Percentiles rank a stretch among this genome's conserved stretches.
phyloP scores from a whole-genome alignment of 2,888 invertebrate genomes.

The Camptogramma bilineatum region DNA sequence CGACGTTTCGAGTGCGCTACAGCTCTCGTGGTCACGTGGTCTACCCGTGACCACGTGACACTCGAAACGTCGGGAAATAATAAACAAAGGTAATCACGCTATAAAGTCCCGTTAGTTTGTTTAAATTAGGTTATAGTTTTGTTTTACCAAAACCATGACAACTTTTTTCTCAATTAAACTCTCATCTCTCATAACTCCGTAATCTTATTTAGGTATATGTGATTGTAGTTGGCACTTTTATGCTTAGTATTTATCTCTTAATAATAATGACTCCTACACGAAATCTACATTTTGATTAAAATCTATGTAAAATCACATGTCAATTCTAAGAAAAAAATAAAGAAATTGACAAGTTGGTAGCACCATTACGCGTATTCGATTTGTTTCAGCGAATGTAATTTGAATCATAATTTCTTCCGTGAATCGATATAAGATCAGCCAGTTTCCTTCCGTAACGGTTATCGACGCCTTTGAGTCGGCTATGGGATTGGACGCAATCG shows the following conservation, averaged over 20 bases:
- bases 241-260: too few relatives aligned
- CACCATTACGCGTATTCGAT: neutral
- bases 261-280: too few relatives aligned
- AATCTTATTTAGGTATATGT: too few relatives aligned
- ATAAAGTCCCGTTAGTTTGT: too few relatives aligned
- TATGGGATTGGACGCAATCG: slow-evolving; percentile 41
- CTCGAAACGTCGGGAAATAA: too few relatives aligned
- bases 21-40: too few relatives aligned
- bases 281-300: neutral
- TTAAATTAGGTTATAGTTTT: neutral
- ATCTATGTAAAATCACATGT: neutral
- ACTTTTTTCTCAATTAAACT: too few relatives aligned
- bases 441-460: slow-evolving; percentile 12
- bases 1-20: too few relatives aligned
- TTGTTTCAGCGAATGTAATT: slow-evolving; percentile 13
- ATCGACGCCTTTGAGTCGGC: slow-evolving; percentile 45
- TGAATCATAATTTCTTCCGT: slow-evolving; percentile 7
- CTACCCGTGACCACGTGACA: too few relatives aligned
- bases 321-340: neutral
- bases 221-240: too few relatives aligned
- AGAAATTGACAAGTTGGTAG: neutral
- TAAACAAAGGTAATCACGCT: too few relatives aligned
- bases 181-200: too few relatives aligned
- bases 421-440: slow-evolving; percentile 14
- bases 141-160: neutral